phyloP scores from a whole-genome alignment of 2,888 invertebrate genomes.

The Parnassius glacialis region DNA sequence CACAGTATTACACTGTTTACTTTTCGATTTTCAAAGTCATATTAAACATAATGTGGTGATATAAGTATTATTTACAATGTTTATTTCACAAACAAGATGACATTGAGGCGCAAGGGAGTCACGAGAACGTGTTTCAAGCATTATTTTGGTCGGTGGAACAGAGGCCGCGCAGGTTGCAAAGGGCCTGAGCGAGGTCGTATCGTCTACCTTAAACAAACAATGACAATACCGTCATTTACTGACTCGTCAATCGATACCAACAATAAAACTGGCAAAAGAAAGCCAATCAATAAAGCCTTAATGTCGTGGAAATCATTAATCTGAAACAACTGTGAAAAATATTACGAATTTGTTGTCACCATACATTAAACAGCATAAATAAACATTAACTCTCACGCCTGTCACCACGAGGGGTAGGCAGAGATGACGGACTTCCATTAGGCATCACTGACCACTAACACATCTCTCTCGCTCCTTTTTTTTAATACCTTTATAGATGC shows the following conservation, averaged over 20 bases:
- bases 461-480: too few species aligned
- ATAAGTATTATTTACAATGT: conserved; percentile 8
- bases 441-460: too few species aligned
- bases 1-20: too few species aligned
- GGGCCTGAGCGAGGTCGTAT: conserved; percentile 68
- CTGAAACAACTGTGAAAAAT: too few species aligned
- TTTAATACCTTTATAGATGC: too few species aligned
- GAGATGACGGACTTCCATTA: too few species aligned
- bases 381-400: too few species aligned
- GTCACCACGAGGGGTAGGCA: too few species aligned
- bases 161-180: conserved; percentile 73
- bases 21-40: neutral
- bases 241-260: conserved; percentile 20
- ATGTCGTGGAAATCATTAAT: neutral
- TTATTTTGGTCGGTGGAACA: conserved; percentile 61
- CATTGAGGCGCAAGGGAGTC: conserved; percentile 35
- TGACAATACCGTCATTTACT: conserved; percentile 26
- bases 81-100: conserved; percentile 28
- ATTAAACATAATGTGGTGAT: neutral
- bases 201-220: conserved; percentile 29
- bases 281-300: conserved; percentile 1
- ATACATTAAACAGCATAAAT: too few species aligned
- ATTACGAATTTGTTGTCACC: too few species aligned
- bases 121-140: conserved; percentile 53
- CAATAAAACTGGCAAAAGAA: conserved; percentile 11